Conservation (phyloP, 2,888 invertebrate species). For the Automeris io region DNA sequence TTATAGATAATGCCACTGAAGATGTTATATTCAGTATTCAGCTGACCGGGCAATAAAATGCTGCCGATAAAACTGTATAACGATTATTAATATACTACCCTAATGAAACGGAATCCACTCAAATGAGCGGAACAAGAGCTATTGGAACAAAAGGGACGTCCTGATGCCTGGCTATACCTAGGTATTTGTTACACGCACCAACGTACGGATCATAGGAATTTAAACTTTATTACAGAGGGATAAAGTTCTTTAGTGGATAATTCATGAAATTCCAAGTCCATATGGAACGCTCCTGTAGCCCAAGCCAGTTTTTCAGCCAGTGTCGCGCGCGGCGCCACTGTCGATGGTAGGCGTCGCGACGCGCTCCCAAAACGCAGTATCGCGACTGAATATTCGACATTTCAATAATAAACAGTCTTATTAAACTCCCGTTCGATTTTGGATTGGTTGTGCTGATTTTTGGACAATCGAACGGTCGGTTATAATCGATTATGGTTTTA, state of each 20-base stretch:
- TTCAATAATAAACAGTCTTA: slow-evolving; percentile 20
- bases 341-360: slow-evolving; percentile 62
- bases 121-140: slow-evolving; percentile 52
- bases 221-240: slow-evolving; percentile 21
- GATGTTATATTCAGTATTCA: slow-evolving; percentile 2
- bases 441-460: slow-evolving; percentile 6
- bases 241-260: slow-evolving; percentile 26
- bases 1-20: slow-evolving; percentile 3
- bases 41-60: slow-evolving; percentile 18
- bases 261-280: slow-evolving; percentile 28
- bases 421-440: slow-evolving; percentile 6
- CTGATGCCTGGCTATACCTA: slow-evolving; percentile 39
- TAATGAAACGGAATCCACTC: slow-evolving; percentile 52
- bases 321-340: slow-evolving; percentile 71
- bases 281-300: slow-evolving; percentile 51
- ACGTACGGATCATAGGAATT: slow-evolving; percentile 12
- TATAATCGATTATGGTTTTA: slow-evolving; percentile 34
- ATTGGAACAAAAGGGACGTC: slow-evolving; percentile 66
- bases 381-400: slow-evolving; percentile 36
- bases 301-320: slow-evolving; percentile 54
- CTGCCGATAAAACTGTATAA: slow-evolving; percentile 33
- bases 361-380: slow-evolving; percentile 35
- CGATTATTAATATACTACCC: slow-evolving; percentile 33
- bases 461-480: slow-evolving; percentile 11
- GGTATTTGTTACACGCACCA: slow-evolving; percentile 12